Evolutionary conservation across 2,888 invertebrate genomes (phyloP).

Genomic region (Lepas anatifera): DNA sequence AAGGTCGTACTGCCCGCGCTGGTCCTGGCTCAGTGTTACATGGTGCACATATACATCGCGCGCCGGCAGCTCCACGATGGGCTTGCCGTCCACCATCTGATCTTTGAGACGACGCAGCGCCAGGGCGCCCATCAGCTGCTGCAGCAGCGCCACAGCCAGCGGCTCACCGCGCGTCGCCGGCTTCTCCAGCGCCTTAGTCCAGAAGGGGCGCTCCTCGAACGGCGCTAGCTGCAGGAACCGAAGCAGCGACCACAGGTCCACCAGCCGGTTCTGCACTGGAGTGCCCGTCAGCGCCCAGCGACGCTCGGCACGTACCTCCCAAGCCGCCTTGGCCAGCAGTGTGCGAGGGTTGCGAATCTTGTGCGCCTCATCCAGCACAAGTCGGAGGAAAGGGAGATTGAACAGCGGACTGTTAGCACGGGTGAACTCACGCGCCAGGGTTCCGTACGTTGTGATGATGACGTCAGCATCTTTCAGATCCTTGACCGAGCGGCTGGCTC

Average conservation of each 20-base stretch:
- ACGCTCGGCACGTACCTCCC: not conserved
- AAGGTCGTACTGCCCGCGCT: slow-evolving; percentile 1
- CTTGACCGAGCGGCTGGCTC: not conserved
- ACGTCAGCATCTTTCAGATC: slow-evolving; percentile 15
- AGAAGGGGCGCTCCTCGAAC: not conserved
- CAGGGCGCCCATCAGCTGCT: not conserved
- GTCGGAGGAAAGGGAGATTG: not conserved
- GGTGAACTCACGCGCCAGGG: not conserved
- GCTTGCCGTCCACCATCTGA: not conserved
- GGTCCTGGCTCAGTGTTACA: not conserved
- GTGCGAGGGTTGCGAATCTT: not conserved
- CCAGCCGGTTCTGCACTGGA: slow-evolving; percentile 17
- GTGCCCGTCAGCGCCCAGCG: slow-evolving; percentile 17
- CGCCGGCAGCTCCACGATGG: slow-evolving; percentile 14
- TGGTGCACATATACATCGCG: not conserved
- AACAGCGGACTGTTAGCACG: not conserved
- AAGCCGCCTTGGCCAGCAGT: not conserved
- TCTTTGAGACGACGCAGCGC: slow-evolving; percentile 14
- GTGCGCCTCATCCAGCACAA: not conserved
- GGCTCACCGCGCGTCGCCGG: not conserved
- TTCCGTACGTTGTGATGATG: slow-evolving; percentile 18
- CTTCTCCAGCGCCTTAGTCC: not conserved
- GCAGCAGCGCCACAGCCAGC: not conserved
- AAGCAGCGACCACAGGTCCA: slow-evolving; percentile 15
- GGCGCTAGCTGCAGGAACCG: slow-evolving; percentile 1